These are phyloP conservation scores for Saxidomus purpurata DNA, from an alignment of 1,140 invertebrate genomes.

Conservation along the genomic window DNA sequence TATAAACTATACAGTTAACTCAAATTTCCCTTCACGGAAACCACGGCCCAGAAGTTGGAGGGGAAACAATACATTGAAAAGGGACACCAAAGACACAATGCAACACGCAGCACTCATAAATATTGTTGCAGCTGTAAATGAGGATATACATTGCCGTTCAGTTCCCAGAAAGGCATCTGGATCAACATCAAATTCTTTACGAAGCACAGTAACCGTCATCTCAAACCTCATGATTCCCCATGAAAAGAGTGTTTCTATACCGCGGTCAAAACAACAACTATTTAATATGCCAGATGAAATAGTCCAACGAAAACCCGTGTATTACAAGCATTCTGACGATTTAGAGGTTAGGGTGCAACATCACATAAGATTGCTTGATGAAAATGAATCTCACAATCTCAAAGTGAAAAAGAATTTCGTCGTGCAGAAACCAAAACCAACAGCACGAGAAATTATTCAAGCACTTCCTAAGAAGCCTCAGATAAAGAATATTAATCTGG, in stretches of 20 bases:
- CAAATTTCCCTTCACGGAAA: conserved; percentile 20
- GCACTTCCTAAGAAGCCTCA: conserved; percentile 30
- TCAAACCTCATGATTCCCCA: conserved; percentile 29
- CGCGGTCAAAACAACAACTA: conserved; percentile 35
- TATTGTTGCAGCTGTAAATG: conserved; percentile 65
- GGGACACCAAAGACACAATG: conserved; percentile 52
- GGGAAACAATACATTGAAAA: conserved; percentile 26
- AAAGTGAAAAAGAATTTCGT: not conserved
- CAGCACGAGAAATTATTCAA: not conserved
- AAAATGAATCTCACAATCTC: not conserved
- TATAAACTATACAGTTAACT: conserved; percentile 20
- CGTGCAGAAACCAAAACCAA: not conserved
- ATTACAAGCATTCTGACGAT: conserved; percentile 64
- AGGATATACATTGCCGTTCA: not conserved
- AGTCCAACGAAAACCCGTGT: conserved; percentile 58
- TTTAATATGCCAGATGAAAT: conserved; percentile 47
- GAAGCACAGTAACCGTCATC: not conserved
- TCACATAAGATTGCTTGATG: not conserved
- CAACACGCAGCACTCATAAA: conserved; percentile 64
- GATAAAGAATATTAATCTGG: not conserved
- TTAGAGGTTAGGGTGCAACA: conserved; percentile 20
- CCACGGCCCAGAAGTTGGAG: conserved; percentile 19
- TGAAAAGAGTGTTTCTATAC: conserved; percentile 54
- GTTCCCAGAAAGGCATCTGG: not conserved
- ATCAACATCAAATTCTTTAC: not conserved